Percentiles rank a stretch among this genome's conserved stretches.
Evolutionary conservation across 2,113 vertebrate genomes (phyloP).

Genomic region (Boleophthalmus pectinirostris): DNA sequence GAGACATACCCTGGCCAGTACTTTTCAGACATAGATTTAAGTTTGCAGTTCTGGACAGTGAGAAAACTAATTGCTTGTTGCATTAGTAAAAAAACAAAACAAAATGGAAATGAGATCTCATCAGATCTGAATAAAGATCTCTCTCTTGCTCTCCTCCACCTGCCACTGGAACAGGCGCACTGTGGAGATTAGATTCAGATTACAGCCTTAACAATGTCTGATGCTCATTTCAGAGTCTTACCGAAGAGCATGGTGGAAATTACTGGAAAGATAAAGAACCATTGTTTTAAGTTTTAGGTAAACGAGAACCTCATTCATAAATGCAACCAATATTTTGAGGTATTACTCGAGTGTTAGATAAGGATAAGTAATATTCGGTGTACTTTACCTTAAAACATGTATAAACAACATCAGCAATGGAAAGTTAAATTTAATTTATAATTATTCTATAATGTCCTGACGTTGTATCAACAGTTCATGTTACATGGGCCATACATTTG

Average conservation of each 20-base stretch:
- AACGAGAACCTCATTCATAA: too few species aligned
- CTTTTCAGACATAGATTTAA: too few species aligned
- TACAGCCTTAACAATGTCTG: slow-evolving; percentile 49
- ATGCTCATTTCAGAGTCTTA: slow-evolving; percentile 55
- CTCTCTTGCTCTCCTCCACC: slow-evolving; percentile 7
- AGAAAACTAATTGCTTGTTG: not conserved
- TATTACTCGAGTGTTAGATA: too few species aligned
- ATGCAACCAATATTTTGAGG: too few species aligned
- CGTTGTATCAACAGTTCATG: slow-evolving; percentile 9
- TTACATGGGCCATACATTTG: slow-evolving; percentile 59
- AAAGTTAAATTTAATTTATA: not conserved
- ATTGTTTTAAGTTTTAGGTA: not conserved
- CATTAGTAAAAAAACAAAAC: not conserved
- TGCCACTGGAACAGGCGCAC: slow-evolving; percentile 35
- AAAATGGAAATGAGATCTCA: not conserved
- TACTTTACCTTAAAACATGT: too few species aligned
- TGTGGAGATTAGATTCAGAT: slow-evolving; percentile 62
- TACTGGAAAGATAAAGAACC: not conserved
- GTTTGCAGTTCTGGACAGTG: too few species aligned
- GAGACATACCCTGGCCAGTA: too few species aligned
- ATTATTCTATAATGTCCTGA: not conserved
- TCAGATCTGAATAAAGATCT: not conserved
- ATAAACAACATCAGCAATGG: too few species aligned
- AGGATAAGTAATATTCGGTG: too few species aligned
- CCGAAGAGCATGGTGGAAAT: slow-evolving; percentile 35